Percentiles rank a stretch among this genome's conserved stretches.
Conservation (phyloP, 2,797 vertebrate genomes). For the Centropyge bicolor region DNA sequence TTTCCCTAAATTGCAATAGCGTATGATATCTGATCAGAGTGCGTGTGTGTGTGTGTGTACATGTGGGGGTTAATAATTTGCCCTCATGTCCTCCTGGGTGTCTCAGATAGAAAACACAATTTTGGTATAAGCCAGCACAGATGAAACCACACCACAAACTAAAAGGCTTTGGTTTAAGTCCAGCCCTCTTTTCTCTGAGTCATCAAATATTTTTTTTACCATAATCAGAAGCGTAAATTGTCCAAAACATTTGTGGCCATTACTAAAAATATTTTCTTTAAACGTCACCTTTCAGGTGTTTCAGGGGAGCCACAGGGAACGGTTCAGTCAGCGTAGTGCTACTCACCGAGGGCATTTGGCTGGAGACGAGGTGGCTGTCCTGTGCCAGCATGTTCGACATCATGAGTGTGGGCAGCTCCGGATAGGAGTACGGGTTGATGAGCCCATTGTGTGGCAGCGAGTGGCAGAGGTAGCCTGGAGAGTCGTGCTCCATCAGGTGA, state of each 20-base stretch:
- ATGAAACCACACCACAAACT: neutral
- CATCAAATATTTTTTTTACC: neutral
- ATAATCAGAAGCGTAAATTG: constrained; percentile 7
- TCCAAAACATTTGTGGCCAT: constrained; percentile 8
- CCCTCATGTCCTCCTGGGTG: neutral
- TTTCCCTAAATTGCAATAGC: neutral
- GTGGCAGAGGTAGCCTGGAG: constrained; percentile 95
- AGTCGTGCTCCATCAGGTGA: constrained; percentile 97
- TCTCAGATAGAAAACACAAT: neutral
- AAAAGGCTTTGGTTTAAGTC: constrained; percentile 11
- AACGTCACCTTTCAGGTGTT: neutral
- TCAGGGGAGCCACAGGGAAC: neutral
- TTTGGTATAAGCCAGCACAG: neutral
- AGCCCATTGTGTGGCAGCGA: constrained; percentile 94
- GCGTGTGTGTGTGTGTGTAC: neutral
- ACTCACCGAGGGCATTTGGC: constrained; percentile 98
- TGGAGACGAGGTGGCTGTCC: constrained; percentile 95
- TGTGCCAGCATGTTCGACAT: constrained; percentile 99
- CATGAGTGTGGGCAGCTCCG: constrained; percentile 98
- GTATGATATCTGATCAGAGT: constrained; percentile 1
- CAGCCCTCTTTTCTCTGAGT: neutral
- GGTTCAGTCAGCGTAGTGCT: neutral
- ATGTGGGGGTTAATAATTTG: neutral
- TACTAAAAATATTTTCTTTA: constrained; percentile 9
- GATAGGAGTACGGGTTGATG: constrained; percentile 96